phyloP scores from a whole-genome alignment of 2,797 vertebrate species.

The Phrynocephalus vlangalii region DNA sequence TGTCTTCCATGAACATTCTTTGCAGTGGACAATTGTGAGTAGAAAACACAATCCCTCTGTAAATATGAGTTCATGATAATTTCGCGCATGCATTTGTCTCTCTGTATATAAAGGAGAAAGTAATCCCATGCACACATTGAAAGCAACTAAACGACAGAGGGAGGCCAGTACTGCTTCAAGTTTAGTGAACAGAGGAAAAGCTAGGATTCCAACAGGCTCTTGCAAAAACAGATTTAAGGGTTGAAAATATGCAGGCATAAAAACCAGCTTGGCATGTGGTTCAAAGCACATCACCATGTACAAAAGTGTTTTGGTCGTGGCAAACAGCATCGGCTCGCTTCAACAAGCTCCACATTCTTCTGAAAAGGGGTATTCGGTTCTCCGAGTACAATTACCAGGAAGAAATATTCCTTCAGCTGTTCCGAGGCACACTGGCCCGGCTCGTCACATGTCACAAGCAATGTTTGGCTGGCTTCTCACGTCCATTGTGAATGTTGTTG shows the following conservation, averaged over 20 bases:
- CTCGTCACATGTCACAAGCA: conserved; percentile 48
- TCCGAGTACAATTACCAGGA: conserved; percentile 36
- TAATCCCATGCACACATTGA: background rate
- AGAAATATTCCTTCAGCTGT: conserved; percentile 66
- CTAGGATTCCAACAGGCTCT: background rate
- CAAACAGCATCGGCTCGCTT: background rate
- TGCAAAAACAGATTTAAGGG: background rate
- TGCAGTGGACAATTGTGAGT: background rate
- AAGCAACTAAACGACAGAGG: background rate
- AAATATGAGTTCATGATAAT: background rate
- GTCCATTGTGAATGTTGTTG: conserved; percentile 58
- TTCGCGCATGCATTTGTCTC: background rate
- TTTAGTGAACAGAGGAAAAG: conserved; percentile 29
- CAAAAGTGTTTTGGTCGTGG: background rate
- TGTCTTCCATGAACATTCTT: background rate
- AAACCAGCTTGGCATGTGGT: fast-evolving
- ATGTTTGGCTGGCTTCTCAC: conserved; percentile 55
- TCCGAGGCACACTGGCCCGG: conserved; percentile 56
- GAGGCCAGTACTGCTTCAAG: background rate
- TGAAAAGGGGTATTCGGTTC: conserved; percentile 60
- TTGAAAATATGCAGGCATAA: background rate
- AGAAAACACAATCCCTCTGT: background rate
- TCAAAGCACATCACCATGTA: background rate
- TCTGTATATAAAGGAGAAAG: background rate
- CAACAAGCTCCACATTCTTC: conserved; percentile 18